These are phyloP conservation scores for Dasyornis broadbenti DNA, from an alignment of 2,113 vertebrate species.

Conservation along the genomic window DNA sequence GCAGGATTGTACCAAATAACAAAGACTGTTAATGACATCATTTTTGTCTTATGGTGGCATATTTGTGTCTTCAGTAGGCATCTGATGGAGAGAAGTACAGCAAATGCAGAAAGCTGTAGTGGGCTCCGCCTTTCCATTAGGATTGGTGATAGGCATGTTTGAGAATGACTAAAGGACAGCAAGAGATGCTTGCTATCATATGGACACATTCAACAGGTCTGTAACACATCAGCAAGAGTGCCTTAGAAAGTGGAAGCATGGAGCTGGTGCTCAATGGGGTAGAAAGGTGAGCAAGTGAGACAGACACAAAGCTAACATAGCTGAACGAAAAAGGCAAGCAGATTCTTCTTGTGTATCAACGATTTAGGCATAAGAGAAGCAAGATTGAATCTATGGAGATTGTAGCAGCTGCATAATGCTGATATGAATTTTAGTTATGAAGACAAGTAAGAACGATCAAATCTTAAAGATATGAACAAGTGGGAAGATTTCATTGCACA, in stretches of 20 bases:
- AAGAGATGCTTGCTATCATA: not conserved
- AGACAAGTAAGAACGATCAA: not conserved
- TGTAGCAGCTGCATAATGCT: not conserved
- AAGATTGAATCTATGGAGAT: not conserved
- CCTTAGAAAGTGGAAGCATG: not conserved
- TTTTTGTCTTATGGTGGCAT: not conserved
- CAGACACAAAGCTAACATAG: not conserved
- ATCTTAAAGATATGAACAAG: not conserved
- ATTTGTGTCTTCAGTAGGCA: not conserved
- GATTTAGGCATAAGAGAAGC: not conserved
- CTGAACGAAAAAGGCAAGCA: not conserved
- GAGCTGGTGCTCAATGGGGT: not conserved
- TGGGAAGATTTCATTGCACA: not conserved
- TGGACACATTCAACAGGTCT: not conserved
- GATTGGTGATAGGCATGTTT: fast-evolving
- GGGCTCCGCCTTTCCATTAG: not conserved
- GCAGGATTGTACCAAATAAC: not conserved
- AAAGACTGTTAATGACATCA: not conserved
- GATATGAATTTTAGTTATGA: not conserved
- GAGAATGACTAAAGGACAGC: not conserved
- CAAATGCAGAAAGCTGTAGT: not conserved
- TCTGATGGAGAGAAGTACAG: not conserved
- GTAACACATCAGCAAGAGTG: not conserved
- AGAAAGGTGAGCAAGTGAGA: not conserved
- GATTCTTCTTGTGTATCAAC: not conserved